Percentiles rank a stretch among this genome's conserved stretches.
These are phyloP conservation scores for Nomada hirtipes DNA, from an alignment of 2,888 invertebrate species.

Conservation along the genomic window DNA sequence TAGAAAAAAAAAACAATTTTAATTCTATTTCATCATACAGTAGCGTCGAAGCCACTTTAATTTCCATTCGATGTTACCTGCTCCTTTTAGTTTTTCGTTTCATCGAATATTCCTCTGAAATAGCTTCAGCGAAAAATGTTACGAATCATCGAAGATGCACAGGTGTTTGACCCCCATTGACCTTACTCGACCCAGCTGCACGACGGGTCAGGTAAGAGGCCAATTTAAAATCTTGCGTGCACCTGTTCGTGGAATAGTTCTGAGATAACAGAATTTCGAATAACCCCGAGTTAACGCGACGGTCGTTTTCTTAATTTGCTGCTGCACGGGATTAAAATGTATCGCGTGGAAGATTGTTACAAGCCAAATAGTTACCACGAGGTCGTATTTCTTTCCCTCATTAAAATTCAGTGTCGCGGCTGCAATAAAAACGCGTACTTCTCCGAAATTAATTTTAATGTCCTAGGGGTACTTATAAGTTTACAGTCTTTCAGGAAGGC, in stretches of 20 bases:
- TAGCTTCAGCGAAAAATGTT: not conserved
- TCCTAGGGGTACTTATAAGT: not conserved
- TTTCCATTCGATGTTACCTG: too few species aligned
- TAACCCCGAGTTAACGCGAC: slow-evolving; percentile 29
- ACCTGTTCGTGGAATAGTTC: slow-evolving; percentile 41
- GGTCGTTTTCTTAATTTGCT: slow-evolving; percentile 38
- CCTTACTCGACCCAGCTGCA: slow-evolving; percentile 53
- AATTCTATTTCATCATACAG: not conserved
- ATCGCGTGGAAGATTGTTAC: slow-evolving; percentile 8
- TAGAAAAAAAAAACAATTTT: not conserved
- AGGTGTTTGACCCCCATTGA: slow-evolving; percentile 64
- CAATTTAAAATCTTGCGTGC: slow-evolving; percentile 63
- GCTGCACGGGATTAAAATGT: slow-evolving; percentile 40
- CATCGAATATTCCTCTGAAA: not conserved
- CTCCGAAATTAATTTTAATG: not conserved
- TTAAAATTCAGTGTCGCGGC: slow-evolving; percentile 30
- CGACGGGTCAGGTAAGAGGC: slow-evolving; percentile 35
- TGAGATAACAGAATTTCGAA: slow-evolving; percentile 57
- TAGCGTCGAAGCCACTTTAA: too few species aligned
- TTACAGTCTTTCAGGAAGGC: too few species aligned
- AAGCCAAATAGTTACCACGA: slow-evolving; percentile 4
- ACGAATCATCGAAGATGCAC: not conserved
- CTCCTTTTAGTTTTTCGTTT: too few species aligned
- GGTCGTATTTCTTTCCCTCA: slow-evolving; percentile 19
- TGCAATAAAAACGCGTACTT: slow-evolving; percentile 15